Conservation (phyloP, 2,113 vertebrate species). For the Thermophis baileyi region DNA sequence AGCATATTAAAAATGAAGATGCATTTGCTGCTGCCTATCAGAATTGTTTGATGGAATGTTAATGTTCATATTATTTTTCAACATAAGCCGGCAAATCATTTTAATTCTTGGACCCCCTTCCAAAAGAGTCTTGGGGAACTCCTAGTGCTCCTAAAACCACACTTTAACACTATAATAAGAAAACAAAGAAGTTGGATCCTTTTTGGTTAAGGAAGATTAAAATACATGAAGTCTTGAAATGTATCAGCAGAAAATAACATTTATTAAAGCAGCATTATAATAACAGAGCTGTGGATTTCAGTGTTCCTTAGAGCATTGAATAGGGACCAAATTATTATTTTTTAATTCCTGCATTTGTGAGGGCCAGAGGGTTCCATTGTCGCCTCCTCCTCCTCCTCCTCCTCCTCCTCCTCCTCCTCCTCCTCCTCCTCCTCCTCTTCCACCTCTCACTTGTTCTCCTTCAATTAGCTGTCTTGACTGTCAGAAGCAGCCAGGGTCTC, state of each 20-base stretch:
- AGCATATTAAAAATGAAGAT: neutral
- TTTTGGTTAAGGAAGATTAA: neutral
- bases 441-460: too few species aligned
- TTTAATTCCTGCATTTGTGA: neutral
- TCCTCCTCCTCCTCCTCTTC: too few species aligned
- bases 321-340: neutral
- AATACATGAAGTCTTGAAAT: neutral
- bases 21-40: neutral
- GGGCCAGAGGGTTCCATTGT: too few species aligned
- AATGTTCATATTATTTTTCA: neutral
- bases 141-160: neutral
- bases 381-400: too few species aligned
- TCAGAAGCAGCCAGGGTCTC: neutral
- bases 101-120: neutral
- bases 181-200: neutral
- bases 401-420: too few species aligned
- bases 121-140: neutral
- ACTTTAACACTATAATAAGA: neutral
- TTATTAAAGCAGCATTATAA: neutral
- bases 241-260: neutral
- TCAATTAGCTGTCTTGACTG: neutral
- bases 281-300: neutral
- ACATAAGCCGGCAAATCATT: neutral
- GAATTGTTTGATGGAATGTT: neutral
- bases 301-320: neutral